Evolutionary conservation across 2,797 vertebrate species (phyloP), one percentile per base, ranked within the genome.

Genomic region (Enteromius afrohamiltoni): DNA sequence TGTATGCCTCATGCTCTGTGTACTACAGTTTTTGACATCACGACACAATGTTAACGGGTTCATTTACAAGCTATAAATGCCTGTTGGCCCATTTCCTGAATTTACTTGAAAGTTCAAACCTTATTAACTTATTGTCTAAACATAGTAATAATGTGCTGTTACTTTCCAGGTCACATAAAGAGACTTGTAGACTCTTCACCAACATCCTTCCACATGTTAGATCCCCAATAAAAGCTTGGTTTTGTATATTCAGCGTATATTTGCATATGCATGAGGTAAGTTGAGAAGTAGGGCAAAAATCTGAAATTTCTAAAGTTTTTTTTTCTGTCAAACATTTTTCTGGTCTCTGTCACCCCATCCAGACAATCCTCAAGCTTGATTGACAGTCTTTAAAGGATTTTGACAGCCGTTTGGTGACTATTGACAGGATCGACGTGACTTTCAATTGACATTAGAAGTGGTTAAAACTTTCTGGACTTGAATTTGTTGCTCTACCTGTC

Each of bases 371-470:
- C n/a, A 73, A 75, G 77, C 26, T 73, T 85, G 80, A 85, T 17
- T 60, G 71, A 85, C 71, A 65, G 6, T 16, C 78, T 34, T 82
- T 69, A 79, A 34, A 76, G 31, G 14, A 64, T 45, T 67, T 65
- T 74, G 76, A 79, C 60, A 67, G 62, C 45, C 65, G 16, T 29
- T 78, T 82, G 37, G 29, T 75, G 80, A 75, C 23, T 37, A 74
- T 62, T 77, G 70, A 86, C 62, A 13, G 45, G 17, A 60, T 14
- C 19, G 3, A n/a, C 6, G 21, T 70, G 55, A 65, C 82, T 77
- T 86, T 83, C 42, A 71, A 40, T 11, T 45, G 68, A 77, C 85
- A 77, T 65, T 86, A 21, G 74, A 82, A 13, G 40, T 74, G 68
- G 51, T 31, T 49, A 29, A 29, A 17, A 83, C 64, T 77, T 58